Conservation (phyloP, 1,140 invertebrate species). For the Drosophila ercepeae region DNA sequence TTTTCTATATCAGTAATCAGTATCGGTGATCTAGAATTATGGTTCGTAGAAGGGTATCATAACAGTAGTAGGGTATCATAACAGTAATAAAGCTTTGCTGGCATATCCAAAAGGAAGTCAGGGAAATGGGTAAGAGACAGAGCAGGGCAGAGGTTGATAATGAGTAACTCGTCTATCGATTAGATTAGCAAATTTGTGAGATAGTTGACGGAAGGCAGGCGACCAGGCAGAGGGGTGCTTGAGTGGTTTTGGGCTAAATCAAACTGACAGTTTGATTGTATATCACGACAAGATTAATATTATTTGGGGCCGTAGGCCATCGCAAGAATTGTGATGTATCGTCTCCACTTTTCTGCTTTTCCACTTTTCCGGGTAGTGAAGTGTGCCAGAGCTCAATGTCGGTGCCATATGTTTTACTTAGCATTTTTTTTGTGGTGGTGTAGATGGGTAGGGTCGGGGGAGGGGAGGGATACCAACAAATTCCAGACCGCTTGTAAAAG, state of each 20-base stretch:
- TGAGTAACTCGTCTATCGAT: constrained; percentile 47
- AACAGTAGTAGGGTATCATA: constrained; percentile 16
- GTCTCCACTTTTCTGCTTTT: constrained; percentile 1
- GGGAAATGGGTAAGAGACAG: background rate
- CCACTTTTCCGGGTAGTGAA: constrained; percentile 16
- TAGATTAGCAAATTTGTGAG: constrained; percentile 66
- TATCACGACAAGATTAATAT: constrained; percentile 68
- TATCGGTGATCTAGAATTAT: too few species aligned
- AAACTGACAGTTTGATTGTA: constrained; percentile 57
- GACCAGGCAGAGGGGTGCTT: background rate
- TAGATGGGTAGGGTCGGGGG: too few species aligned
- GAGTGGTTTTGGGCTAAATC: constrained; percentile 14
- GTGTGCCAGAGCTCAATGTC: constrained; percentile 17
- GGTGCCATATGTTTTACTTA: constrained; percentile 34
- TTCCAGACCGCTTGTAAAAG: constrained; percentile 70
- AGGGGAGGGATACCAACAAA: constrained; percentile 25
- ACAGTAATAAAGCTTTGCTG: constrained; percentile 6
- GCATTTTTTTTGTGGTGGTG: too few species aligned
- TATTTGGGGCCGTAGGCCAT: constrained; percentile 36
- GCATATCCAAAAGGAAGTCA: constrained; percentile 35
- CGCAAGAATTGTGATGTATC: constrained; percentile 19
- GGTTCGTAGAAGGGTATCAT: constrained; percentile 3
- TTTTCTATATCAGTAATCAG: too few species aligned
- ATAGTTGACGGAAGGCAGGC: constrained; percentile 7
- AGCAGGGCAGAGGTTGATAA: constrained; percentile 44